Conservation (phyloP, 23 tunicate genomes). For the Botrylloides violaceus region DNA sequence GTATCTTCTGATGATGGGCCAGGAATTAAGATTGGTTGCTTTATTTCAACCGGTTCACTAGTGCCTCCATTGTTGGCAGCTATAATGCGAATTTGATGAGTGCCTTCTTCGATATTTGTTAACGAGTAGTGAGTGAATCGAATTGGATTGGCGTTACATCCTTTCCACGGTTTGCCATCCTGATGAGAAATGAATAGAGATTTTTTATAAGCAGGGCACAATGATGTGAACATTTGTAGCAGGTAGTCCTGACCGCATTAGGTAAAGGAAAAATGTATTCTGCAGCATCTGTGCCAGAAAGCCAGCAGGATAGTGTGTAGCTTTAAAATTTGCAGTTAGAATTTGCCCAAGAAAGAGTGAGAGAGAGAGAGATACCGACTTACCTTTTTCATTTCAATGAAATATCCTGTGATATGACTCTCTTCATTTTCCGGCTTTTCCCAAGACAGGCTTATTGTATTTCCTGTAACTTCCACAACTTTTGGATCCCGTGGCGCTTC, state of each 20-base stretch:
- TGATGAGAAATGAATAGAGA: too few relatives aligned
- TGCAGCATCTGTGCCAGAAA: too few relatives aligned
- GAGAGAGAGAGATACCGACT: too few relatives aligned
- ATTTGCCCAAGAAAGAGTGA: too few relatives aligned
- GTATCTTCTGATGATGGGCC: background rate
- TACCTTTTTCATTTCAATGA: conserved; percentile 59
- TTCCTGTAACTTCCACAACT: conserved; percentile 66
- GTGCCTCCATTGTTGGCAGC: conserved; percentile 80
- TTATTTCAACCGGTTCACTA: conserved; percentile 58
- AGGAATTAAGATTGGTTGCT: conserved; percentile 33
- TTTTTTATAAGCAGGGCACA: too few relatives aligned
- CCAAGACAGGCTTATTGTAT: conserved; percentile 70
- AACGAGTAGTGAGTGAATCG: conserved; percentile 82
- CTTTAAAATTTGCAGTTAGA: too few relatives aligned
- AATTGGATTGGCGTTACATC: conserved; percentile 76
- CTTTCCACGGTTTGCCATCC: conserved; percentile 67
- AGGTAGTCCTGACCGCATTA: too few relatives aligned
- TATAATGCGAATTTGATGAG: conserved; percentile 40
- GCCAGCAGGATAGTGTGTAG: too few relatives aligned
- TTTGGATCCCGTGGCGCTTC: conserved; percentile 63
- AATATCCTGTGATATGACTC: conserved; percentile 66
- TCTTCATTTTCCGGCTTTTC: conserved; percentile 83
- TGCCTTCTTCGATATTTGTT: conserved; percentile 75
- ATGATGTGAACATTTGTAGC: too few relatives aligned
- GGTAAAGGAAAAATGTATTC: too few relatives aligned